Evolutionary conservation across 2,888 invertebrate genomes (phyloP).

Genomic region (Clitarchus hookeri): DNA sequence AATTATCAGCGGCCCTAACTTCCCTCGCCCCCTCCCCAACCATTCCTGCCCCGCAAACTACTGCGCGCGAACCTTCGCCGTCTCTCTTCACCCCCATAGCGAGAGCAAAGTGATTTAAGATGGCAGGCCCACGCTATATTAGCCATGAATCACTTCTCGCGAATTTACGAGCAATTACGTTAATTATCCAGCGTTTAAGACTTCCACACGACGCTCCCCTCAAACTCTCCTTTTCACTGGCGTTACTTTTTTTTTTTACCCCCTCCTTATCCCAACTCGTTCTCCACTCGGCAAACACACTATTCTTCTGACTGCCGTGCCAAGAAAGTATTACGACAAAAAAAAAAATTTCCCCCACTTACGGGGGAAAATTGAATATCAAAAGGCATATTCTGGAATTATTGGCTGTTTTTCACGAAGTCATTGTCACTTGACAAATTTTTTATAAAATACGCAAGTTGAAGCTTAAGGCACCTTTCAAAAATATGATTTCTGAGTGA

Average conservation of each 20-base stretch:
- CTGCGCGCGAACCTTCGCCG: background rate
- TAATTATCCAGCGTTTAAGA: slow-evolving; percentile 25
- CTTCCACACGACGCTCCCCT: background rate
- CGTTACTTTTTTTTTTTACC: background rate
- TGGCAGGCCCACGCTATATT: slow-evolving; percentile 20
- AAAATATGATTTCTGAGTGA: no score
- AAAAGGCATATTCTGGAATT: background rate
- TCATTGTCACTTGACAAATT: background rate
- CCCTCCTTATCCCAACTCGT: background rate
- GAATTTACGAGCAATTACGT: slow-evolving; percentile 26
- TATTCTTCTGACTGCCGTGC: background rate
- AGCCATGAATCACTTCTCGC: slow-evolving; percentile 26
- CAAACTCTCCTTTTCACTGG: background rate
- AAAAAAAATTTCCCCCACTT: background rate
- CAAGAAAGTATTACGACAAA: background rate
- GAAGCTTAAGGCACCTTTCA: no score
- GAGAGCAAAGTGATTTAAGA: slow-evolving; percentile 21
- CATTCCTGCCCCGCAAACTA: background rate
- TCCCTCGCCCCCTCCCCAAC: background rate
- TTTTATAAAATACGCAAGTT: no score
- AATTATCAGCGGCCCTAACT: slow-evolving; percentile 15
- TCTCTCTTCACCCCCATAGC: background rate
- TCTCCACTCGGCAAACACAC: background rate
- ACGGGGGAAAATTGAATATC: background rate
- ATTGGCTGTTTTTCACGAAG: background rate